phyloP scores from a whole-genome alignment of 1,140 invertebrate genomes.

The Theocolax elegans region DNA sequence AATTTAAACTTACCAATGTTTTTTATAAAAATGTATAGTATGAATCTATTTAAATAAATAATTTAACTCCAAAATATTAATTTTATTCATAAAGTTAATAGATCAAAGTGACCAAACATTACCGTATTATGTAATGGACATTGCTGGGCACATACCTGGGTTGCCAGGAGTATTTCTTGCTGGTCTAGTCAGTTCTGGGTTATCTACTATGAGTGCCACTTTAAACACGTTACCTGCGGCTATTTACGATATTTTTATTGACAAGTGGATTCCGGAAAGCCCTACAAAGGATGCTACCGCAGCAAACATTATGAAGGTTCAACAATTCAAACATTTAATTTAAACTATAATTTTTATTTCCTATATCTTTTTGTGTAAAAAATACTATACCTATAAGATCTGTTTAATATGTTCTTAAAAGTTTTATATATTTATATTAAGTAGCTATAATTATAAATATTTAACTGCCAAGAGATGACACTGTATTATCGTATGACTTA shows the following conservation, averaged over 20 bases:
- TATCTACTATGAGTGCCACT: constrained; percentile 66
- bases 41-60: no score
- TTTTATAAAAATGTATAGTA: no score
- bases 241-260: constrained; percentile 71
- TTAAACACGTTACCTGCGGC: constrained; percentile 71
- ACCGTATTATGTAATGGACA: constrained; percentile 73
- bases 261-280: constrained; percentile 53
- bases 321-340: background rate
- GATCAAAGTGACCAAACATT: constrained; percentile 67
- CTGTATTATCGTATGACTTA: no score
- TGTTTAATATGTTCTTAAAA: no score
- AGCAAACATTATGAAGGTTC: constrained; percentile 59
- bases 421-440: no score
- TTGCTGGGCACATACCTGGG: constrained; percentile 68
- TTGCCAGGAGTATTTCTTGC: constrained; percentile 78
- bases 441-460: no score
- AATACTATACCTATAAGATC: no score
- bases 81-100: constrained; percentile 46
- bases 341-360: background rate
- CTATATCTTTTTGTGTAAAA: background rate
- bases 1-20: no score
- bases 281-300: constrained; percentile 52
- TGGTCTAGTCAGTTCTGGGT: constrained; percentile 77
- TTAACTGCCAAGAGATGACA: no score
- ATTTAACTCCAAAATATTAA: no score